Base-by-base conservation (phyloP, 1,140 invertebrate genomes). In the Notospermus geniculatus region DNA sequence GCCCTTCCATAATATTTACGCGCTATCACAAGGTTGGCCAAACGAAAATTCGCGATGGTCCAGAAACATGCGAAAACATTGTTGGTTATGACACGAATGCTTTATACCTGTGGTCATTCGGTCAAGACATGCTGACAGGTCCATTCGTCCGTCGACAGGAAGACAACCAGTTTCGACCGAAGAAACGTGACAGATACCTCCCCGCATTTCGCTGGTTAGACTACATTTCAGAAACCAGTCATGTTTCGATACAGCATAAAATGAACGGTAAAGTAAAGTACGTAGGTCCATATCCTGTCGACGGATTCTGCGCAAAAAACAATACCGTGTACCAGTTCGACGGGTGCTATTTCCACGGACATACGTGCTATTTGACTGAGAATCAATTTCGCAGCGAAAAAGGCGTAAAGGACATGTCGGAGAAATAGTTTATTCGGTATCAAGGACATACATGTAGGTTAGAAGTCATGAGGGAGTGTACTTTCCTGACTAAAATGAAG, bases 31-130 rank as follows among this genome's bases (percentile, higher is more conserved):
- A 71, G 28, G 50, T 32, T 25, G 59, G 46, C 15, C 27, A 58
- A 13, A 66, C 69, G 11, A 15, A 13, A 1, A 64, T 71, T 15
- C 39, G 66, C 30, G 23, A 23, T 5, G 32, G 50, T 19, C 27
- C 57, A 22, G 27, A 25, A 15, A 50, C 30, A 23, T 36, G 32
- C 15, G 0, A 63, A 46, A 61, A 36, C 7, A 54, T 67, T 13
- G 27, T 55, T 17, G 68, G 68, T 1, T 68, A 30, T 22, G 68
- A 70, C 50, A 60, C 60, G 30, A 70, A 67, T 41, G 54, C 65
- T 15, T 29, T 70, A 0, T 69, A 69, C 27, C 30, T 69, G 15
- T 67, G 60, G 59, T 7, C 28, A 28, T 25, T 65, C 2, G 13
- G 11, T 1, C 58, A 67, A 23, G 25, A 60, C 9, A 65, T 70